Evolutionary conservation across 2,888 invertebrate genomes (phyloP), one percentile per base, ranked within the genome.

Genomic region (Tetramorium bicarinatum): DNA sequence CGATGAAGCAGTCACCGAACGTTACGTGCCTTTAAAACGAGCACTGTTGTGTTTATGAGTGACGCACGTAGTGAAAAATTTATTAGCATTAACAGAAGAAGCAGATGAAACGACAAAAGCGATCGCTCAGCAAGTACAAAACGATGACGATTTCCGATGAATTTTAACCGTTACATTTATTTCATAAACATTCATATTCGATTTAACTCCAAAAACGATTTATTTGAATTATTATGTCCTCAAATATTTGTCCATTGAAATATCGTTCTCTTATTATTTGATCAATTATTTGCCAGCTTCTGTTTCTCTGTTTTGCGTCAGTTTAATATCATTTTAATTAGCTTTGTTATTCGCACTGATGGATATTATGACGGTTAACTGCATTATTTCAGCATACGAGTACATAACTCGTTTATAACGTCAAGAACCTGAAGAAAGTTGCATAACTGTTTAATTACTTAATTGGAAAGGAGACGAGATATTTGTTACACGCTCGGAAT

Each of bases 1-100:
- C 76, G 82, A 54, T 67, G 67, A 83, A 74, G 84, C 84, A 84
- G 84, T 56, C 61, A 84, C 71, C 74, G 85, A 88, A 87, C 77
- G 80, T 88, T 80, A 82, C 87, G 84, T 84, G 84, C 83, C 64
- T 75, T 82, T 82, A 76, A 82, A 84, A 79, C 79, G 67, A 87
- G 88, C 88, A 89, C 84, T 85, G 87, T 81, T 85, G 87, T 81
- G 89, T 88, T 89, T 77, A 85, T 87, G 85, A 87, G 89, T 91
- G 90, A 89, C 89, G 91, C 91, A 92, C 91, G 88, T 88, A 90
- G 89, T 87, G 89, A 89, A 88, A 71, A 85, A 64, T 82, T 84
- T 75, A 61, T 71, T 49, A 61, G 47, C 80, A 86, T 83, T 83
- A 74, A 61, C 77, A 67, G 54, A 85, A 47, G 76, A 87, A 85